phyloP scores from a whole-genome alignment of 2,888 invertebrate genomes.

The Zygaena filipendulae region DNA sequence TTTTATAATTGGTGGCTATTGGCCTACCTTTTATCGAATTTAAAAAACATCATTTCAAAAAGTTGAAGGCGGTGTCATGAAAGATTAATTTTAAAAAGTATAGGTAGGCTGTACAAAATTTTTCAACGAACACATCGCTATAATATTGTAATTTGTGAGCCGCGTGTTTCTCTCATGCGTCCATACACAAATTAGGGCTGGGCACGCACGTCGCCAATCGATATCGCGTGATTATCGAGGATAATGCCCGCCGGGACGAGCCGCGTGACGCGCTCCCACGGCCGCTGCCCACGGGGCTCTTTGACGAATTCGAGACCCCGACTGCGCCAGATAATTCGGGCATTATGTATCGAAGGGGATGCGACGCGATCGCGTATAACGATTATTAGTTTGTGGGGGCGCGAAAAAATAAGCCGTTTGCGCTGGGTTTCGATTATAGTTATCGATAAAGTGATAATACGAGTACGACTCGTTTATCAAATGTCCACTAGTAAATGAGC shows the following conservation, averaged over 20 bases:
- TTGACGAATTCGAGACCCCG: constrained; percentile 23
- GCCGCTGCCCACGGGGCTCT: constrained; percentile 21
- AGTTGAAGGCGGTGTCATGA: no score
- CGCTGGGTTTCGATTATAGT: constrained; percentile 2
- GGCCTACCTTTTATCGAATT: no score
- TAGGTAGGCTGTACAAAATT: no score
- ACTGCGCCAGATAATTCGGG: constrained; percentile 26
- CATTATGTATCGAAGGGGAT: constrained; percentile 20
- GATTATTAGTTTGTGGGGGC: constrained; percentile 13
- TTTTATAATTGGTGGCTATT: no score
- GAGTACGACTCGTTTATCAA: no score
- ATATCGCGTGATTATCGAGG: constrained; percentile 60
- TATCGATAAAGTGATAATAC: constrained; percentile 23
- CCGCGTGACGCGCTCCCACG: constrained; percentile 12
- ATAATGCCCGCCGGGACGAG: constrained; percentile 30
- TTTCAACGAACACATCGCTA: no score
- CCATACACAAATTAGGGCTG: constrained; percentile 39
- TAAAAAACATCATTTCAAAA: no score
- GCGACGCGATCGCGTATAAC: constrained; percentile 2
- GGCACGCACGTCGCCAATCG: constrained; percentile 43
- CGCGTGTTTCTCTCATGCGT: no score
- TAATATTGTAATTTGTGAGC: no score
- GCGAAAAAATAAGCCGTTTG: constrained; percentile 5
- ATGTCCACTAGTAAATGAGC: no score
- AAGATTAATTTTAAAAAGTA: no score